Base-by-base conservation (phyloP, 2,797 vertebrate genomes). In the Zenarchopterus dispar region DNA sequence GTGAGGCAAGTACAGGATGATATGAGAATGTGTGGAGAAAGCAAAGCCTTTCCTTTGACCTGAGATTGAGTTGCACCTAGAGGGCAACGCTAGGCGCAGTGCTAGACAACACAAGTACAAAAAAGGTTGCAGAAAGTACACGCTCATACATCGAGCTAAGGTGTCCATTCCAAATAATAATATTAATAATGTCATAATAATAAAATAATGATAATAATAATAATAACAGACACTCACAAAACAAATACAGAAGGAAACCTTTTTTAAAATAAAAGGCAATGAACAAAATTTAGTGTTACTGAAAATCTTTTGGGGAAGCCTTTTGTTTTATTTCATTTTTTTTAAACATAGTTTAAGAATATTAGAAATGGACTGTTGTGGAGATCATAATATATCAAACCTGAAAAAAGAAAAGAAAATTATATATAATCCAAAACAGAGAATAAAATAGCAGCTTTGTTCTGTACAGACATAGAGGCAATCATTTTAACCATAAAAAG, bases 361-460 rank as follows among this genome's bases (percentile, higher is more conserved):
- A 89, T 91, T 93, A 94, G 93, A 95, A 92, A 93, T 87, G 91
- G 90, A 91, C 89, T 89, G 87, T 92, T 87, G 91, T 93, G 89
- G 92, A 94, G 89, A 94, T 90, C 88, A 91, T 91, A 91, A 88
- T 91, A 93, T 94, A 95, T 90, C 85, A 95, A 96, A 97, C 97
- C 96, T 97, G 96, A 97, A 97, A 89, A 94, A 91, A 68, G 56
- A 60, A 49, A 48, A 57, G 56, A 60, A 49, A 48, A 57, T 11
- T 53, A 43, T 47, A 47, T 56, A 45, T 61, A 39, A 47, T 45
- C 16, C 96, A 95, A 95, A 93, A 88, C 93, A 93, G 93, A 95
- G 92, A 96, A 96, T 95, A 95, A 96, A 96, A 96, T 98, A 99
- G 96, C 96, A 98, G 97, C 97, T 96, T 96, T 94, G 94, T 96